A percentile compares a stretch with the other conserved stretches of the same genome.
Evolutionary conservation across 2,113 vertebrate genomes (phyloP).

Genomic region (Pseudonaja textilis): DNA sequence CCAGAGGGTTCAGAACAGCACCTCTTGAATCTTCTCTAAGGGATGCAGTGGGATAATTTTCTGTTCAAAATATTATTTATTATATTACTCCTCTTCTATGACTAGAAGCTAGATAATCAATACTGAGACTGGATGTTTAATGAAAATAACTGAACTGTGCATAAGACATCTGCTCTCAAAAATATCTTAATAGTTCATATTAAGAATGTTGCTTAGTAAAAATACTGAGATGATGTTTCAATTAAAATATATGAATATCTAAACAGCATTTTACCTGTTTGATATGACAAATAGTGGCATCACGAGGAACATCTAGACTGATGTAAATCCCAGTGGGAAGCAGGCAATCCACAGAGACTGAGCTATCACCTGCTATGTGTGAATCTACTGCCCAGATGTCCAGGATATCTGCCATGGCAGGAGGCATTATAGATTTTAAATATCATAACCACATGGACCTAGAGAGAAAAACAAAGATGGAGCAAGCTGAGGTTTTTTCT

Average conservation of each 20-base stretch:
- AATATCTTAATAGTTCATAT: background rate
- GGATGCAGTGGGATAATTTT: background rate
- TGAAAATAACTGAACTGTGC: background rate
- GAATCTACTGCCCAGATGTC: conserved; percentile 96
- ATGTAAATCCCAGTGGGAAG: conserved; percentile 97
- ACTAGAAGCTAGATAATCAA: background rate
- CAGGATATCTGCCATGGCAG: conserved; percentile 94
- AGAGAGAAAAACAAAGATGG: conserved; percentile 28
- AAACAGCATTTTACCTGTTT: conserved; percentile 80
- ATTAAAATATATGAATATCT: conserved; percentile 18
- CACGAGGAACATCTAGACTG: conserved; percentile 91
- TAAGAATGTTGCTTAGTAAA: background rate
- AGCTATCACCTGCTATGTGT: conserved; percentile 82
- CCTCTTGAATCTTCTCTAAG: background rate
- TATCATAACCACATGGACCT: conserved; percentile 89
- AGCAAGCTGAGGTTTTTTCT: conserved; percentile 37
- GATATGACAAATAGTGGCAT: conserved; percentile 93
- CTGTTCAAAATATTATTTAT: background rate
- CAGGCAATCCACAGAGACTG: conserved; percentile 90
- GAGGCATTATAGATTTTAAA: conserved; percentile 88
- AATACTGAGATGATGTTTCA: background rate
- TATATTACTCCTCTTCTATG: background rate
- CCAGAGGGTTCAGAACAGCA: background rate
- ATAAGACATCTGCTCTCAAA: background rate
- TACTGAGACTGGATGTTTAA: background rate